A percentile compares a stretch with the other conserved stretches of the same genome.
Evolutionary conservation across 2,113 vertebrate genomes (phyloP).

Genomic region (Nibea albiflora): DNA sequence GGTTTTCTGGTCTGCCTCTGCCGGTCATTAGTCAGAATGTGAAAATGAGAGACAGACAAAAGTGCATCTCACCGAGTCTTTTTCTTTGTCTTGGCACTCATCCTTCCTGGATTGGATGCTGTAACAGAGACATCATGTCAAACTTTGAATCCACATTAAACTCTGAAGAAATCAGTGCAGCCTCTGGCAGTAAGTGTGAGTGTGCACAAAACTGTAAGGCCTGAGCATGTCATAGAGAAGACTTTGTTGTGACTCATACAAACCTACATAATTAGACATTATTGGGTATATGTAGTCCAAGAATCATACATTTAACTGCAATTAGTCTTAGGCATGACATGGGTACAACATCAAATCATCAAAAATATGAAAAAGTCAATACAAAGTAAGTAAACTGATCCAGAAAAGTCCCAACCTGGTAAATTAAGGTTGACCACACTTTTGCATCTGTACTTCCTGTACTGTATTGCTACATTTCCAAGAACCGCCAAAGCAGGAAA

Average conservation of each 20-base stretch:
- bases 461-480: not conserved
- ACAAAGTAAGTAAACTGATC: too few species aligned
- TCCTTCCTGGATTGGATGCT: conserved; percentile 41
- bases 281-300: not conserved
- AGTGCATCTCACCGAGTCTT: conserved; percentile 60
- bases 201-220: not conserved
- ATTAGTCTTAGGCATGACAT: not conserved
- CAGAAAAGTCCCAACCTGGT: too few species aligned
- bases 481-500: not conserved
- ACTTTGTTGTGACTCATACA: too few species aligned
- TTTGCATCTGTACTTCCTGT: too few species aligned
- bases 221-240: not conserved
- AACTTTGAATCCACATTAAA: not conserved
- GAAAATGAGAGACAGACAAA: not conserved
- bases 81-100: conserved; percentile 61
- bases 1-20: not conserved
- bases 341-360: too few species aligned
- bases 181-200: not conserved
- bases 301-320: not conserved
- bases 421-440: too few species aligned
- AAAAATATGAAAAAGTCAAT: too few species aligned
- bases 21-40: not conserved
- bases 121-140: conserved; percentile 10
- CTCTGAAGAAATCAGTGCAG: not conserved
- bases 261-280: not conserved